Conservation (phyloP, 2,797 vertebrate species). For the Trachops cirrhosus region DNA sequence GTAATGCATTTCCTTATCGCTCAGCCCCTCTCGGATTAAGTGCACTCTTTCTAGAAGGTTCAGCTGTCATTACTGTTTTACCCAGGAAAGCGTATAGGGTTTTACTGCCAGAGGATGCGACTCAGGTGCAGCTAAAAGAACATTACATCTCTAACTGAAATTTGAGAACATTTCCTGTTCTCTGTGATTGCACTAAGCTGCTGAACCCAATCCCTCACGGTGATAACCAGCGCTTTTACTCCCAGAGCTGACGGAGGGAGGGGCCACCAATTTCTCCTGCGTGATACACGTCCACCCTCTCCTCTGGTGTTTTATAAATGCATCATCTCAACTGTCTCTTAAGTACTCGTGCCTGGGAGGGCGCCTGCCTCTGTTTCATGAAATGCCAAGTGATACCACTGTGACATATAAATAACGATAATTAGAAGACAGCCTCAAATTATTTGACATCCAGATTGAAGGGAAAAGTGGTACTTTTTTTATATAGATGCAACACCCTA, state of each 20-base stretch:
- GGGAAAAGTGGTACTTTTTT: slow-evolving; percentile 56
- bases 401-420: slow-evolving; percentile 61
- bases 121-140: not conserved
- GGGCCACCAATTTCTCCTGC: not conserved
- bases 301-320: slow-evolving; percentile 40
- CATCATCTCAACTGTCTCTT: slow-evolving; percentile 4
- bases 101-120: not conserved
- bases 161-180: not conserved
- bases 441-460: slow-evolving; percentile 65
- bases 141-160: not conserved
- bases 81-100: not conserved
- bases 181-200: not conserved
- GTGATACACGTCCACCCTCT: slow-evolving; percentile 55
- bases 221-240: not conserved
- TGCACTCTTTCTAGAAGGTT: not conserved
- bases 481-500: slow-evolving; percentile 45
- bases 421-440: slow-evolving; percentile 64
- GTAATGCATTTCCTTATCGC: not conserved
- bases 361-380: slow-evolving; percentile 51
- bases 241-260: not conserved
- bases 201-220: not conserved
- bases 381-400: slow-evolving; percentile 8
- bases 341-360: slow-evolving; percentile 28
- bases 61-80: not conserved
- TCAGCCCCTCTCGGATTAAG: not conserved